Base-by-base conservation (phyloP, 2,888 invertebrate genomes). In the Erpobdella octoculata region DNA sequence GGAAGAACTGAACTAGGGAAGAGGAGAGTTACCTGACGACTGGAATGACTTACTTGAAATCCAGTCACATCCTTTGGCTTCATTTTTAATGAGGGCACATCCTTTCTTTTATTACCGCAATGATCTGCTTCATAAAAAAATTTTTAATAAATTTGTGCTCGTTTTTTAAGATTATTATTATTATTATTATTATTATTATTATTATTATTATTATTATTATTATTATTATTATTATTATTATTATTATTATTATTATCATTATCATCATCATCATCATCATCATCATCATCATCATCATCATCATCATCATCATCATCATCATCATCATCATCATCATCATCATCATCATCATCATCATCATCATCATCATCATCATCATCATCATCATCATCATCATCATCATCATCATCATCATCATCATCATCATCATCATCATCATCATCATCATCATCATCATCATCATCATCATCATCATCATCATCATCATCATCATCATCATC, bases 401-500 rank as follows among this genome's bases (percentile, higher is more conserved):
- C 66, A 66, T 31, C 65, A 33, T 65, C 31, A 35, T 65, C 65
- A 65, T 65, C 65, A 65, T 65, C 65, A n/a, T 18, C 0, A 18
- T 25, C 33, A 36, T 21, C 35, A 15, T 8, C 36, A 21, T 31
- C 35, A 66, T 66, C 66, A 66, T 31, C 65, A n/a, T 18, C 0
- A 18, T 25, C 33, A 36, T 21, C 35, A 15, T 8, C 36, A 21
- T 31, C 35, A 66, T 66, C 66, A 66, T 31, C 65, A 33, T 65
- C 31, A 35, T 65, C 65, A 65, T 65, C 65, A 65, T 65, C 65
- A 65, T 65, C 35, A 65, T 65, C 65, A 65, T 65, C 65, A 35
- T 65, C 65, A 33, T 31, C 65, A 36, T 65, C 36, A 36, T 35
- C 33, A 36, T 65, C 65, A 65, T 65, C 65, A 36, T 35, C 65